Percentiles rank a stretch among this genome's conserved stretches.
phyloP scores from a whole-genome alignment of 64 coral and sea anemone genomes.

The Cladopsammia gracilis region DNA sequence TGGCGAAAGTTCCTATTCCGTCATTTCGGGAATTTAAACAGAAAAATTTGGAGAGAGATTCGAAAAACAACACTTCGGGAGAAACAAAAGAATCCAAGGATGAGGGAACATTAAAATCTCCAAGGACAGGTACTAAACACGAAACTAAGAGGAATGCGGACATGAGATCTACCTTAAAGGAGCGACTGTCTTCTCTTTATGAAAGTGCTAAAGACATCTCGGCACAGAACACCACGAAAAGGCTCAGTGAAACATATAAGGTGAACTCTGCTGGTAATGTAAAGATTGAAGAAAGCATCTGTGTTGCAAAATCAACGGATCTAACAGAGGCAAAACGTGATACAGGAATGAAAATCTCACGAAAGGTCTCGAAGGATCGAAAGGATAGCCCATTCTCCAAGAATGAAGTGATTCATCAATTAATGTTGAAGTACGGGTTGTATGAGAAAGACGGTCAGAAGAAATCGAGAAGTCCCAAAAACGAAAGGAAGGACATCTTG shows the following conservation, averaged over 20 bases:
- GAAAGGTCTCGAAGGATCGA: conserved; percentile 23
- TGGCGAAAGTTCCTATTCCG: conserved; percentile 84
- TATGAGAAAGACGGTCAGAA: conserved; percentile 48
- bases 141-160: neutral
- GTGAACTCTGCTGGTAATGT: neutral
- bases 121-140: conserved; percentile 6
- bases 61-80: neutral
- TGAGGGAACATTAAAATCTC: neutral
- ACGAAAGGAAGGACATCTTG: neutral
- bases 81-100: neutral
- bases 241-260: neutral
- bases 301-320: neutral
- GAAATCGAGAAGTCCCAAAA: neutral
- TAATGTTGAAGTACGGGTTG: conserved; percentile 92
- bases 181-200: conserved; percentile 24
- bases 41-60: conserved; percentile 37
- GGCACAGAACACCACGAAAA: conserved; percentile 12
- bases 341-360: neutral
- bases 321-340: neutral
- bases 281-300: neutral
- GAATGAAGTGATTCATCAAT: conserved; percentile 92
- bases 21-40: conserved; percentile 88
- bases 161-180: neutral
- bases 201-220: conserved; percentile 44
- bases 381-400: conserved; percentile 66